Evolutionary conservation across 2,888 invertebrate genomes (phyloP).

Genomic region (Sepioteuthis lessoniana): DNA sequence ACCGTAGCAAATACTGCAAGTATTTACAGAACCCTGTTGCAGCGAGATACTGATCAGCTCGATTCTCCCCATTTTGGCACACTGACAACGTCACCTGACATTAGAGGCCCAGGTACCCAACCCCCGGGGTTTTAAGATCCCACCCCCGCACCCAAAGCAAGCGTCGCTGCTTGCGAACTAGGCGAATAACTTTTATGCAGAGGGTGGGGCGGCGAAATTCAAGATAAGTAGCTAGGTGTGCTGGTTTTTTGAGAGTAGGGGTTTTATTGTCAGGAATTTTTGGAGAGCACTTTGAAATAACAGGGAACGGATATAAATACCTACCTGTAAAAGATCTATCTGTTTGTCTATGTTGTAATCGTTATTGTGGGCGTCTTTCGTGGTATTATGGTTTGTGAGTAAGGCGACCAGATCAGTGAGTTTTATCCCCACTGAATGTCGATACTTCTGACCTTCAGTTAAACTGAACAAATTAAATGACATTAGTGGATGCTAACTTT

Average conservation of each 20-base stretch:
- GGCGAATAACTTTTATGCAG: neutral
- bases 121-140: neutral
- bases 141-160: neutral
- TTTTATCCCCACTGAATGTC: no score
- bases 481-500: no score
- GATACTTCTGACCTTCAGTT: no score
- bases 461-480: no score
- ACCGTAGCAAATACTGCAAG: no score
- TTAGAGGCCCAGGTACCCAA: neutral
- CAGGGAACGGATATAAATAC: neutral
- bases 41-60: neutral
- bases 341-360: no score
- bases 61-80: neutral
- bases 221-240: neutral
- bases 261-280: neutral
- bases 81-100: neutral
- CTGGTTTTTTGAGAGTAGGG: neutral
- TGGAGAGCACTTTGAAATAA: neutral
- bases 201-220: neutral
- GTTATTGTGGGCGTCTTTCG: no score
- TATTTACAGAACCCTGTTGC: neutral
- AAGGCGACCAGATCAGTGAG: no score
- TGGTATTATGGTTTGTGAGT: no score
- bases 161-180: neutral
- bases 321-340: no score